Evolutionary conservation across 2,797 vertebrate genomes (phyloP), one percentile per base, ranked within the genome.

Genomic region (Margarornis squamiger): DNA sequence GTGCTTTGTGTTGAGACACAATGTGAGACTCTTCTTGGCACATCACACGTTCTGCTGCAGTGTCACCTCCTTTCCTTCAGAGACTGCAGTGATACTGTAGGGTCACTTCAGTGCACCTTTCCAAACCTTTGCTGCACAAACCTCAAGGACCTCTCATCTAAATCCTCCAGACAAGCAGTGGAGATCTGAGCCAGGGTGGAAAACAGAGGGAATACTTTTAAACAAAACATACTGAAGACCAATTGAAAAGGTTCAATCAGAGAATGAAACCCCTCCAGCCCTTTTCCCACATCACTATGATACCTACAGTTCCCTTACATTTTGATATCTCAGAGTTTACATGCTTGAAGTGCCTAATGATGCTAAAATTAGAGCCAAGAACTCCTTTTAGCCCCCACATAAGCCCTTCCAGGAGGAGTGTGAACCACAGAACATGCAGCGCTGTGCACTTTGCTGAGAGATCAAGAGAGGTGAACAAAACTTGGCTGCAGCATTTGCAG

Each of bases 1-100:
- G 51, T 66, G 59, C 89, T 96, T 96, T 97, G 90, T 97, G 86
- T 66, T 62, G 63, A 76, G 55, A 57, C 80, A 90, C 90, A 91
- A 85, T 51, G 77, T 48, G 51, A 92, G 94, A 54, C 84, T 80
- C 48, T 41, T 88, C 71, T 81, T 92, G 88, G 95, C 93, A 90
- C 75, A 73, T 86, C 72, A 15, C 82, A 67, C 62, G 7, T 80
- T 91, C 74, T 74, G 87, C 91, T 89, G 87, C 81, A 51, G 45
- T 57, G 92, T 82, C 52, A 91, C 82, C 93, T 90, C 77, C 30
- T 41, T 10, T 18, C 87, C 90, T 63, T 49, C 82, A 21, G 63
- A 83, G 76, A 20, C 82, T 55, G 84, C 74, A 75, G 41, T 10
- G 86, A 66, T 30, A 13, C 18, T 77, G 20, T 6, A 3, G 75